A percentile compares a stretch with the other conserved stretches of the same genome.
Conservation (phyloP, 2,113 vertebrate genomes). For the Vulpes lagopus region DNA sequence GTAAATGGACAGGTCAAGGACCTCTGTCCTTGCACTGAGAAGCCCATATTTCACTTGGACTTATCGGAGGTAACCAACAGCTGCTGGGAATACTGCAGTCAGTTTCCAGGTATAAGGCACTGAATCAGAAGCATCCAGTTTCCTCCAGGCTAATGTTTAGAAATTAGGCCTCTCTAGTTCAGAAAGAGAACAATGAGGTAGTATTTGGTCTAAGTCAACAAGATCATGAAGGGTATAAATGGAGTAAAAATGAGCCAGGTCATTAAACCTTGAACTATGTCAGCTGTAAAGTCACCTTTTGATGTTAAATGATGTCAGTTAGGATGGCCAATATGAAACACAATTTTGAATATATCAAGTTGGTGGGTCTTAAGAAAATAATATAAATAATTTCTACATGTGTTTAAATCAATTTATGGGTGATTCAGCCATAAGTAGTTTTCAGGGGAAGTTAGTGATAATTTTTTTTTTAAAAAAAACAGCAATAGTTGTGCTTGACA, state of each 20-base stretch:
- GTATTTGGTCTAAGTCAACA: not conserved
- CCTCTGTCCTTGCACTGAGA: conserved; percentile 32
- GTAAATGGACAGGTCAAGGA: not conserved
- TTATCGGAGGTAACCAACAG: not conserved
- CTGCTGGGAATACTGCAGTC: conserved; percentile 54
- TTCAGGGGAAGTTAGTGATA: not conserved
- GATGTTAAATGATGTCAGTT: not conserved
- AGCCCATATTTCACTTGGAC: conserved; percentile 19
- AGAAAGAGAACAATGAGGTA: conserved; percentile 31
- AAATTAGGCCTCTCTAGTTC: not conserved
- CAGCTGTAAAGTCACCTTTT: not conserved
- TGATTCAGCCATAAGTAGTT: not conserved
- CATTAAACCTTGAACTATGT: not conserved
- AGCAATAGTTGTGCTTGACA: not conserved
- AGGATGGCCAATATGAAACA: not conserved
- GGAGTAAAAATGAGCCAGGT: not conserved
- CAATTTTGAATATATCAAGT: not conserved
- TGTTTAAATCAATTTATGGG: not conserved
- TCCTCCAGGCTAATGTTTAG: not conserved
- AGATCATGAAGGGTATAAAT: not conserved
- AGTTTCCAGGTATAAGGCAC: not conserved
- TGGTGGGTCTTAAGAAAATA: not conserved
- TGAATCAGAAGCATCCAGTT: conserved; percentile 27
- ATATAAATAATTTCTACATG: not conserved
- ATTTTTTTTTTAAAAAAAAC: not conserved